Base-by-base conservation (phyloP, 2,113 vertebrate species). In the Dicaeum eximium region DNA sequence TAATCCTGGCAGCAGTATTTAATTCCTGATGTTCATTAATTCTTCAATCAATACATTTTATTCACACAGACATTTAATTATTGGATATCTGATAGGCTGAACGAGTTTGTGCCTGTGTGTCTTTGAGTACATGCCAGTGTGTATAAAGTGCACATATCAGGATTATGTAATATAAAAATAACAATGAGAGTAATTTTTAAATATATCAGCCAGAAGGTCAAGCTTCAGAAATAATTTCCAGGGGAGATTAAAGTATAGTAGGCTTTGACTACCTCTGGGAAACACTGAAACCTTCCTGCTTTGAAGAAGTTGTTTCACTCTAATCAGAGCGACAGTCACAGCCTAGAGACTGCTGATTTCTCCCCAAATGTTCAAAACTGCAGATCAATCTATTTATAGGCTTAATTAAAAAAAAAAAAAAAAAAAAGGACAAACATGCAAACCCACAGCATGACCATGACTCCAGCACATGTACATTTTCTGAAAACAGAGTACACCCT, bases 1-100 rank as follows among this genome's bases (percentile, higher is more conserved):
- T 74, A 92, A 72, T 73, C 53, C 77, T 91, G 77, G 23, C 61
- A 96, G 53, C 7, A 91, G 4, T 50, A 62, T 94, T 95, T 91
- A 62, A 67, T 42, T 83, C 15, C 18, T 74, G 12, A 17, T 83
- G 47, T 65, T 72, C 31, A 96, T 87, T 87, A 85, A 50, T 89
- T 94, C 42, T 62, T 60, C 50, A 66, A 84, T 92, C 50, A 69
- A 82, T 92, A 69, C 25, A 11, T 75, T 89, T 95, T 78, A 81
- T 83, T 96, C 42, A 90, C 38, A 40, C 3, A 89, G 25, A 61
- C 8, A 69, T 42, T 94, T 90, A 92, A 91, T 83, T 94, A 61
- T 33, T 64, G 18, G 33, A 20, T 80, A 80, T 65, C 25, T 23
- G 70, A 73, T 31, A 30, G 18, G 13, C 54, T 70, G 28, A 12